phyloP scores from a whole-genome alignment of 2,888 invertebrate genomes.

The Drosophila fungiperda region DNA sequence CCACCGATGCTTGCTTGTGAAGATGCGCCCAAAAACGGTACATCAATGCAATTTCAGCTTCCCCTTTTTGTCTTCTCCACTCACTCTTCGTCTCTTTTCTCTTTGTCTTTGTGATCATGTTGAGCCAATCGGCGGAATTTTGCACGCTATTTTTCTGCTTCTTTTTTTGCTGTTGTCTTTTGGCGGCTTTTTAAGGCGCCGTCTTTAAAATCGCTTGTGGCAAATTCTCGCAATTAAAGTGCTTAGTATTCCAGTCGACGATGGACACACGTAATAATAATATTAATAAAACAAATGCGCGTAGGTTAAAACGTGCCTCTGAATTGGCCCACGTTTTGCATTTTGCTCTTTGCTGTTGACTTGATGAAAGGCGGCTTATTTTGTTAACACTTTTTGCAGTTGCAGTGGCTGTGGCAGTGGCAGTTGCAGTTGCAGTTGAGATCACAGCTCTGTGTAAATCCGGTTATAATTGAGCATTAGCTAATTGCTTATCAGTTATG shows the following conservation, averaged over 20 bases:
- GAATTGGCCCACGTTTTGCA: constrained; percentile 58
- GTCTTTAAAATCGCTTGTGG: constrained; percentile 43
- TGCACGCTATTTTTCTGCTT: constrained; percentile 3
- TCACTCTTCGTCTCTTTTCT: neutral
- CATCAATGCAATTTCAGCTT: constrained; percentile 9
- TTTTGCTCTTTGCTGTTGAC: constrained; percentile 19
- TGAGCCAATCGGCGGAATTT: neutral
- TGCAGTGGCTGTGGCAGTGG: neutral
- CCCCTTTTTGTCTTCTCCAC: neutral
- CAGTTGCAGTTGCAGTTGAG: constrained; percentile 10
- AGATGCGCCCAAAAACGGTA: constrained; percentile 12
- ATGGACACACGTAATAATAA: neutral
- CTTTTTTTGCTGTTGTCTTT: constrained; percentile 4
- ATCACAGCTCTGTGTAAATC: constrained; percentile 28
- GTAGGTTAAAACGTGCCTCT: constrained; percentile 66
- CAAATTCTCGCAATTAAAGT: constrained; percentile 47
- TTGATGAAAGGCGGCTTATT: constrained; percentile 57
- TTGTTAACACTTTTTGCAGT: constrained; percentile 49
- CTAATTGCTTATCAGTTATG: constrained; percentile 47
- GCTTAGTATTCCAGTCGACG: constrained; percentile 50
- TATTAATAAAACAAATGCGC: constrained; percentile 15
- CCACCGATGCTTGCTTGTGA: constrained; percentile 50
- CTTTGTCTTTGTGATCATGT: neutral
- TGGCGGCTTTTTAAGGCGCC: constrained; percentile 17
- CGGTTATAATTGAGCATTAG: constrained; percentile 40